A percentile compares a stretch with the other conserved stretches of the same genome.
Evolutionary conservation across 2,797 vertebrate species (phyloP).

Genomic region (Poecilia velifera): DNA sequence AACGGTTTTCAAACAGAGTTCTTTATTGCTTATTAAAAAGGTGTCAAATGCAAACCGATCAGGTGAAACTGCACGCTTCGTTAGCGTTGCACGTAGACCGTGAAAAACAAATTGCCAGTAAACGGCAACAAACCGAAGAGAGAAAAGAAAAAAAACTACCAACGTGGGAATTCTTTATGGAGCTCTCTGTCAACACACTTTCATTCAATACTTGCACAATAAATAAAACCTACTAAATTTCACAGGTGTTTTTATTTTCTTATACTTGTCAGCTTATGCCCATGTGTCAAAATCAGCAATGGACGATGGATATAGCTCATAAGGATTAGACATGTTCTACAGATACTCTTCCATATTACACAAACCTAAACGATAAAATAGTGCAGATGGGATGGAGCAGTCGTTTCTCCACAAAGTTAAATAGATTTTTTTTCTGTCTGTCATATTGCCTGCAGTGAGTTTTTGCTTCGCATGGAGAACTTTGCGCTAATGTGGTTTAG

Average conservation of each 20-base stretch:
- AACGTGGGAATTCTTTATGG: neutral
- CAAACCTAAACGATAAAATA: neutral
- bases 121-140: neutral
- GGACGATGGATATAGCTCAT: neutral
- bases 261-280: neutral
- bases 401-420: neutral
- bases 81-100: neutral
- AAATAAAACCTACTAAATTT: neutral
- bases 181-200: neutral
- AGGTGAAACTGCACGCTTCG: neutral
- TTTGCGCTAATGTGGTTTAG: neutral
- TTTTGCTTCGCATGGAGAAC: neutral
- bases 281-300: neutral
- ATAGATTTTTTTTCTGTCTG: neutral
- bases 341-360: neutral
- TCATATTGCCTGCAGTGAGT: conserved; percentile 13
- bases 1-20: neutral
- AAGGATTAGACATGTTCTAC: neutral
- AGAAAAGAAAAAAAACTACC: neutral
- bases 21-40: neutral
- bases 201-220: neutral
- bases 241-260: neutral
- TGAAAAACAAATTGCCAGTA: neutral
- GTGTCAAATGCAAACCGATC: neutral
- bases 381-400: neutral